These are phyloP conservation scores for Chrysolina oricalcia DNA, from an alignment of 2,888 invertebrate species.

Conservation along the genomic window DNA sequence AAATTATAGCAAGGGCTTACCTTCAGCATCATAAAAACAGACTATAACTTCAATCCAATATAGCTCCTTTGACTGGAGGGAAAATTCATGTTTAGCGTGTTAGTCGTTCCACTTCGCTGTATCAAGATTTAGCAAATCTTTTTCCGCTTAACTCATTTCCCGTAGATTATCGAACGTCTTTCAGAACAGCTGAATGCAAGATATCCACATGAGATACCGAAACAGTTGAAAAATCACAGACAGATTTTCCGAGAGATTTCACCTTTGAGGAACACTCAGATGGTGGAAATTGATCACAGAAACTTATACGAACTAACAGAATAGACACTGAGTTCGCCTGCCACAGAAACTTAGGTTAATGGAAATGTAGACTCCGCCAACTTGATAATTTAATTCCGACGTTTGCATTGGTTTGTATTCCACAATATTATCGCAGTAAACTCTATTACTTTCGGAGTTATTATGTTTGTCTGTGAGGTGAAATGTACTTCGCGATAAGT, in stretches of 20 bases:
- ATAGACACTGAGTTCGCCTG: slow-evolving; percentile 47
- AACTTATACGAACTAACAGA: slow-evolving; percentile 37
- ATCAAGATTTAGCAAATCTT: too few relatives aligned
- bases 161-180: background rate
- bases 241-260: slow-evolving; percentile 34
- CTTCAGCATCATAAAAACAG: too few relatives aligned
- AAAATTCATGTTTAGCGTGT: too few relatives aligned
- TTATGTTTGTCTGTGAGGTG: slow-evolving; percentile 39
- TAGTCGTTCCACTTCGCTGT: too few relatives aligned
- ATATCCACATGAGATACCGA: background rate
- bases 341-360: slow-evolving; percentile 55
- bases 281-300: slow-evolving; percentile 43
- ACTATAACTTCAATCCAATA: too few relatives aligned
- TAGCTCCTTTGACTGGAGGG: too few relatives aligned
- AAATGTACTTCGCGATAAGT: slow-evolving; percentile 34
- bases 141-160: background rate
- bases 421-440: slow-evolving; percentile 50
- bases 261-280: slow-evolving; percentile 33
- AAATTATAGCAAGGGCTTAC: too few relatives aligned
- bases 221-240: slow-evolving; percentile 10
- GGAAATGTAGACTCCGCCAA: slow-evolving; percentile 55
- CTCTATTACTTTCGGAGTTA: slow-evolving; percentile 44
- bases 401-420: slow-evolving; percentile 55
- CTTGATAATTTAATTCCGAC: slow-evolving; percentile 58
- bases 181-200: background rate